These are phyloP conservation scores for Chrysolina americana DNA, from an alignment of 2,888 invertebrate species.

Conservation along the genomic window DNA sequence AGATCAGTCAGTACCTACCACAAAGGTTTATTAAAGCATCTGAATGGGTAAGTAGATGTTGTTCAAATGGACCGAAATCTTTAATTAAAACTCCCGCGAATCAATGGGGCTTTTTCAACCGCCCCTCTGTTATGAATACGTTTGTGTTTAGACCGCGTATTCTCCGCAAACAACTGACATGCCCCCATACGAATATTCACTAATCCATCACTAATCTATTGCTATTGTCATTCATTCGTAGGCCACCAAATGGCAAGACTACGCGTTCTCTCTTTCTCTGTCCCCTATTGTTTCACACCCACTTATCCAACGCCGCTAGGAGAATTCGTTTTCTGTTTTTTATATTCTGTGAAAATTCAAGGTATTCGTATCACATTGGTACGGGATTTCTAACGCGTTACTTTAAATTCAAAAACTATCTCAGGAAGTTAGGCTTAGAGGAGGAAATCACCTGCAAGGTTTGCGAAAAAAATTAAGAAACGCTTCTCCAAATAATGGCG, in stretches of 20 bases:
- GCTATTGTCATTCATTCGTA: slow-evolving; percentile 40
- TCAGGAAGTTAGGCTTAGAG: too few relatives aligned
- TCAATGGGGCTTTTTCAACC: slow-evolving; percentile 43
- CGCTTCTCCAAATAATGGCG: too few relatives aligned
- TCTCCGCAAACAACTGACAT: slow-evolving; percentile 42
- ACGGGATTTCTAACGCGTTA: too few relatives aligned
- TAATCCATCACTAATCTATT: slow-evolving; percentile 47
- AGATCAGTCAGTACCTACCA: slow-evolving; percentile 33
- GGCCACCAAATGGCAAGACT: slow-evolving; percentile 40
- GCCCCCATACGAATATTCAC: slow-evolving; percentile 40
- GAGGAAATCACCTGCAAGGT: too few relatives aligned
- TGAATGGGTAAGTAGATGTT: slow-evolving; percentile 34
- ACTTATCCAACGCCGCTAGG: neutral
- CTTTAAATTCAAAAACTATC: too few relatives aligned
- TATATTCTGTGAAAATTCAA: too few relatives aligned
- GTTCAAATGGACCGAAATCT: slow-evolving; percentile 42
- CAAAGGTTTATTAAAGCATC: slow-evolving; percentile 37
- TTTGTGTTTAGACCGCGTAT: slow-evolving; percentile 45
- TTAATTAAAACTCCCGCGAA: slow-evolving; percentile 45
- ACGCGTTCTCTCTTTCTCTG: slow-evolving; percentile 28
- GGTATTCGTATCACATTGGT: too few relatives aligned
- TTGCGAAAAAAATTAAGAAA: too few relatives aligned
- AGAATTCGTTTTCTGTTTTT: neutral
- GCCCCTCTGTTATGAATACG: slow-evolving; percentile 45
- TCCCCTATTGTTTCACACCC: slow-evolving; percentile 15